Percentiles rank a stretch among this genome's conserved stretches.
These are phyloP conservation scores for Steinernema carpocapsae DNA, from an alignment of 2,888 invertebrate genomes.

Conservation along the genomic window DNA sequence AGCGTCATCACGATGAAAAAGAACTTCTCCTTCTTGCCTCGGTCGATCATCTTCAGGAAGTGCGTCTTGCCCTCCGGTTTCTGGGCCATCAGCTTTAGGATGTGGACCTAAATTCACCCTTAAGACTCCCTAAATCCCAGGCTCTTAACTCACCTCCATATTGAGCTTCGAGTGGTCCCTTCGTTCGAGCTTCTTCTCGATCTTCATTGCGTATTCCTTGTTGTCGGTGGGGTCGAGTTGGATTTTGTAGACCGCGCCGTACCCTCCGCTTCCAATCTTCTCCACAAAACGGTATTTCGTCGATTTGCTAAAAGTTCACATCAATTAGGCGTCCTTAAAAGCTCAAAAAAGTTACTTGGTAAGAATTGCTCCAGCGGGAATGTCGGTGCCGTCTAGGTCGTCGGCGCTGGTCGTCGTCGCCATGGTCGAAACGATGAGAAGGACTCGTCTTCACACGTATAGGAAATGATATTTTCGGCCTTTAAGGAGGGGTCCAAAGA, in stretches of 20 bases:
- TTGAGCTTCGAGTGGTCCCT: conserved; percentile 60
- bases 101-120: conserved; percentile 40
- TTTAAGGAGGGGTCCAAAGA: too few species aligned
- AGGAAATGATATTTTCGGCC: too few species aligned
- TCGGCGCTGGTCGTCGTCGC: not conserved
- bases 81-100: conserved; percentile 52
- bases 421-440: too few species aligned
- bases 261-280: not conserved
- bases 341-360: not conserved
- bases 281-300: not conserved
- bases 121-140: not conserved
- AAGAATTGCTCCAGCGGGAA: not conserved
- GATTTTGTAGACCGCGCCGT: conserved; percentile 44
- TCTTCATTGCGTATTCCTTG: conserved; percentile 58
- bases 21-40: conserved; percentile 55
- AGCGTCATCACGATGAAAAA: conserved; percentile 62
- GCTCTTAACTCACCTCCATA: conserved; percentile 50
- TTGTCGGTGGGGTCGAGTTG: conserved; percentile 42
- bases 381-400: not conserved
- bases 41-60: conserved; percentile 58
- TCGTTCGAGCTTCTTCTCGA: conserved; percentile 57
- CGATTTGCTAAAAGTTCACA: not conserved
- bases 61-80: conserved; percentile 48
- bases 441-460: too few species aligned
- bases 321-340: not conserved